Conservation (phyloP, 1,140 invertebrate species). For the Mactra quadrangularis region DNA sequence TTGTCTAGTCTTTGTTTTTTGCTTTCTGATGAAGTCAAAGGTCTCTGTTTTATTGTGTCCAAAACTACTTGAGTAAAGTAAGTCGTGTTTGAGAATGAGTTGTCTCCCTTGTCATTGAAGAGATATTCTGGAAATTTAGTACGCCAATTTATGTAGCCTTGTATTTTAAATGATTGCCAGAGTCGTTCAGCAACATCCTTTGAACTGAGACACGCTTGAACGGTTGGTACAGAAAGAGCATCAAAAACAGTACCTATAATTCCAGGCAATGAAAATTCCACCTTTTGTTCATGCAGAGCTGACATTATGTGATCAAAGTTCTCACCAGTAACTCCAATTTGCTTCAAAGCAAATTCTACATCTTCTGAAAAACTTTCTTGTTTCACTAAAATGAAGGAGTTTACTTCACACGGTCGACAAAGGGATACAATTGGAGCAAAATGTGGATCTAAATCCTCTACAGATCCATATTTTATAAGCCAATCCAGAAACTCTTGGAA, state of each 20-base stretch:
- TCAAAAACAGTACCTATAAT: not conserved
- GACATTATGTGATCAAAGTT: not conserved
- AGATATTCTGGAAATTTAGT: not conserved
- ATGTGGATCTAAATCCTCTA: not conserved
- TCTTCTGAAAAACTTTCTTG: conserved; percentile 26
- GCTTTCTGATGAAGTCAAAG: conserved; percentile 1
- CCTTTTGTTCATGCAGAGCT: conserved; percentile 3
- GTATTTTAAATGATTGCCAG: conserved; percentile 25
- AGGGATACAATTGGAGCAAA: not conserved
- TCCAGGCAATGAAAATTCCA: not conserved
- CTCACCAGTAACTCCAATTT: not conserved
- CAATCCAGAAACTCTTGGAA: conserved; percentile 19
- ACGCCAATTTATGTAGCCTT: conserved; percentile 1
- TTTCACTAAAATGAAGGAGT: conserved; percentile 1
- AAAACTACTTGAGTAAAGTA: not conserved
- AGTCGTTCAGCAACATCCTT: not conserved
- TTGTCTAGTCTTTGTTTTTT: not conserved
- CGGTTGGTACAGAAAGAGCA: not conserved
- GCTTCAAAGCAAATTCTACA: not conserved
- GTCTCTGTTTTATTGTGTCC: not conserved
- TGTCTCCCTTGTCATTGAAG: not conserved
- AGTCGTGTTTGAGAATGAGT: not conserved
- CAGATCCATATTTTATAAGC: not conserved
- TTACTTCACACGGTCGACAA: conserved; percentile 25
- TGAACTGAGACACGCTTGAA: not conserved